Evolutionary conservation across 2,888 invertebrate species (phyloP).

Genomic region (Lydus trimaculatus): DNA sequence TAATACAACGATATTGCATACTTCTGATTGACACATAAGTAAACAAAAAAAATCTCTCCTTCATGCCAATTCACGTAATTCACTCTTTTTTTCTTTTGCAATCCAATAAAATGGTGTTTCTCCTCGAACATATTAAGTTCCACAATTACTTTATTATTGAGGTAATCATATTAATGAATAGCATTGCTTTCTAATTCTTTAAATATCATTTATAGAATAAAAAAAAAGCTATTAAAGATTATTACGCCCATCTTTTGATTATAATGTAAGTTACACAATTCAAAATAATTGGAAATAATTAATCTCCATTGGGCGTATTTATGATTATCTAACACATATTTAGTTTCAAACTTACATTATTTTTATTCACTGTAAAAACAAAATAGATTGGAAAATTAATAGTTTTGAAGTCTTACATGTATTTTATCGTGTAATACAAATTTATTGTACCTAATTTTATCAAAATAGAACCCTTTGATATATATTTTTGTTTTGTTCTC

Average conservation of each 20-base stretch:
- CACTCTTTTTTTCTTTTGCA: neutral
- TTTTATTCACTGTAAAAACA: neutral
- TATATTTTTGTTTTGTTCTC: too few species aligned
- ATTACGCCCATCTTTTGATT: slow-evolving; percentile 11
- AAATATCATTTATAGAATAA: slow-evolving; percentile 4
- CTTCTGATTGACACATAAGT: neutral
- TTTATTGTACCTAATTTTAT: neutral
- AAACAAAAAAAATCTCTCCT: neutral
- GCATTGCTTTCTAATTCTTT: slow-evolving; percentile 14
- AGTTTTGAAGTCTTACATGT: neutral
- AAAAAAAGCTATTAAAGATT: neutral
- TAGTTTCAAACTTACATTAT: neutral
- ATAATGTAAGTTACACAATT: neutral
- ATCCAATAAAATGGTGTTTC: neutral
- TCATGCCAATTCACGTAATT: neutral
- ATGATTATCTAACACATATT: neutral
- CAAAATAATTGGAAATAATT: slow-evolving; percentile 1
- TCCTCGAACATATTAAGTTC: neutral
- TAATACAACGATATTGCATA: neutral
- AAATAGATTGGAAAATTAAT: neutral
- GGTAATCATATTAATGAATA: slow-evolving; percentile 14
- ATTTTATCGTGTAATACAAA: neutral
- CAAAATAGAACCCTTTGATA: neutral
- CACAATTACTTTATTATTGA: slow-evolving; percentile 14
- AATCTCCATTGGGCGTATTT: neutral